A percentile compares a stretch with the other conserved stretches of the same genome.
Evolutionary conservation across 23 tunicate species (phyloP).

Genomic region (Corella eumyota): DNA sequence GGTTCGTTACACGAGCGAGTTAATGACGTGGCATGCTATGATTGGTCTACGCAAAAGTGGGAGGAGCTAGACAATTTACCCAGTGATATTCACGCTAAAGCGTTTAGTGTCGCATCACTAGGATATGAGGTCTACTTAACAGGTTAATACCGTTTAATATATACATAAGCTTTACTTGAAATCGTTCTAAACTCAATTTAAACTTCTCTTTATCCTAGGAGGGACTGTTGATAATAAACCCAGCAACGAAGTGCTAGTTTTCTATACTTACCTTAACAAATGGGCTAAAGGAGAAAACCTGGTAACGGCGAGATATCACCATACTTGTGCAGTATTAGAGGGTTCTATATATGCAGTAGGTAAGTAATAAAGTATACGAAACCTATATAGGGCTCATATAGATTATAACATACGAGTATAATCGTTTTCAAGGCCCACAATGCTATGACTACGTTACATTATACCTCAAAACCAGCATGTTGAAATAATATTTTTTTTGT

Average conservation of each 20-base stretch:
- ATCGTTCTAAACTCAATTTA: background rate
- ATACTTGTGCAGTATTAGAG: constrained; percentile 30
- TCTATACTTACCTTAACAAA: constrained; percentile 57
- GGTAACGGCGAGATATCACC: constrained; percentile 54
- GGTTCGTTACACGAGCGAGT: constrained; percentile 22
- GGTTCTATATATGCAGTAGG: constrained; percentile 41
- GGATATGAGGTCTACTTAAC: constrained; percentile 62
- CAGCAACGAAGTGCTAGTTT: constrained; percentile 36
- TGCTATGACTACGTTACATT: too few species aligned
- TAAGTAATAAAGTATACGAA: too few species aligned
- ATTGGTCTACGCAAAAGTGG: constrained; percentile 48
- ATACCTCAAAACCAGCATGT: too few species aligned
- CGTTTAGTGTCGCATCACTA: constrained; percentile 46
- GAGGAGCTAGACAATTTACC: constrained; percentile 14
- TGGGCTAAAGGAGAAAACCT: constrained; percentile 23
- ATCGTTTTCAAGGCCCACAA: too few species aligned
- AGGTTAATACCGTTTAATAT: constrained; percentile 20
- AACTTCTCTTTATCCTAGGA: constrained; percentile 25
- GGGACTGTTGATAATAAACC: constrained; percentile 60
- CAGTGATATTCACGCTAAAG: constrained; percentile 14
- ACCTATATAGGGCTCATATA: too few species aligned
- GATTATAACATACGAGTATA: too few species aligned
- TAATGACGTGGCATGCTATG: constrained; percentile 43
- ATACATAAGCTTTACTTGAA: background rate
- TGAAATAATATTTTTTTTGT: too few species aligned